A percentile compares a stretch with the other conserved stretches of the same genome.
phyloP scores from a whole-genome alignment of 2,113 vertebrate species.

The Crocuta crocuta region DNA sequence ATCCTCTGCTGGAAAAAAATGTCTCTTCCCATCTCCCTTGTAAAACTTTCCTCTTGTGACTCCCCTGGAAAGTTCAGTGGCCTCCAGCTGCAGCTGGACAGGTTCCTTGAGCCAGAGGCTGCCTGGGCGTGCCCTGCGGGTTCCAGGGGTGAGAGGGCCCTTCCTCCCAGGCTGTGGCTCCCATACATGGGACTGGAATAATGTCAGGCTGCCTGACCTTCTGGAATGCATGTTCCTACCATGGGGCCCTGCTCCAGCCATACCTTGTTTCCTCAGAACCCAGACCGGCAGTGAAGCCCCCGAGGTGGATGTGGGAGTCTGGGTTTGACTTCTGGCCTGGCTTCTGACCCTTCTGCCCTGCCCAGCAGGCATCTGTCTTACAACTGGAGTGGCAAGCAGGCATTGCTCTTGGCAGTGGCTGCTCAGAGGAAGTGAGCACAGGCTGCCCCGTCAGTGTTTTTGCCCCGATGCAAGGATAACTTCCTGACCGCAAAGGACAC shows the following conservation, averaged over 20 bases:
- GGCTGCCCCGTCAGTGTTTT: slow-evolving; percentile 74
- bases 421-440: slow-evolving; percentile 59
- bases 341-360: background rate
- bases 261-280: background rate
- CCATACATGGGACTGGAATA: background rate
- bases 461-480: slow-evolving; percentile 61
- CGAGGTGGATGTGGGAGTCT: background rate
- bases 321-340: background rate
- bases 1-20: background rate
- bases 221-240: background rate
- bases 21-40: background rate
- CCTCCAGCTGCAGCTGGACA: background rate
- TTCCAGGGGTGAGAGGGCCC: background rate
- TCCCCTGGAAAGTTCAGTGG: background rate
- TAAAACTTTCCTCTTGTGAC: background rate
- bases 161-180: background rate
- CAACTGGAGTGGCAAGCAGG: background rate
- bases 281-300: background rate
- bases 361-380: background rate
- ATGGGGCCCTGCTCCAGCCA: background rate
- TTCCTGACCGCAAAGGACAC: slow-evolving; percentile 69
- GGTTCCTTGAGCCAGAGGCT: background rate
- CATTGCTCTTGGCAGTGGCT: background rate
- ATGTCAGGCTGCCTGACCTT: background rate
- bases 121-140: accelerated